Conservation (phyloP, 2,888 invertebrate species). For the Deilephila elpenor region DNA sequence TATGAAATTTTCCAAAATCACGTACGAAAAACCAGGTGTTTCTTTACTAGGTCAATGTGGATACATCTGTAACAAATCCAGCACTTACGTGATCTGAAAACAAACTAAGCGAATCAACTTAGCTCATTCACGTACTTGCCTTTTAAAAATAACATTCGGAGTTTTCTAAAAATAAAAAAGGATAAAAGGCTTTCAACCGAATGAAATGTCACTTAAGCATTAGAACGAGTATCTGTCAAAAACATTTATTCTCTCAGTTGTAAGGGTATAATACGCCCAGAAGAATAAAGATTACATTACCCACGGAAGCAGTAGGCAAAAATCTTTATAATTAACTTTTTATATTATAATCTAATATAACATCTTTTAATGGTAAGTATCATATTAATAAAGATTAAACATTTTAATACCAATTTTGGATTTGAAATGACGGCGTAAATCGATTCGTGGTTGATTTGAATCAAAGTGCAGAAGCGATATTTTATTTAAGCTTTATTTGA, state of each 20-base stretch:
- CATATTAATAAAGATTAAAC: background rate
- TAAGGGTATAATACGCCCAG: conserved; percentile 18
- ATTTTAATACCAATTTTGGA: background rate
- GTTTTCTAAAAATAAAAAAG: background rate
- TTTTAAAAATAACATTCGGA: conserved; percentile 5
- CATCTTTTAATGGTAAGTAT: background rate
- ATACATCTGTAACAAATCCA: conserved; percentile 9
- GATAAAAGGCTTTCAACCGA: conserved; percentile 25
- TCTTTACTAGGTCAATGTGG: background rate
- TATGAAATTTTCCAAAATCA: background rate
- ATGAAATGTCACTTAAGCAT: conserved; percentile 23
- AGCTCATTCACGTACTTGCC: background rate
- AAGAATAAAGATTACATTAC: conserved; percentile 16
- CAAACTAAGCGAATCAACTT: background rate
- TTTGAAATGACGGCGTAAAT: conserved; percentile 1
- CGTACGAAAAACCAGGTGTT: background rate
- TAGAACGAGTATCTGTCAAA: conserved; percentile 25
- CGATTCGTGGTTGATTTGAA: background rate
- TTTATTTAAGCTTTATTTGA: background rate
- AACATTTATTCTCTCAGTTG: conserved; percentile 10
- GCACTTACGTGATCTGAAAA: conserved; percentile 16
- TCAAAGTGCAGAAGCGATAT: conserved; percentile 5
- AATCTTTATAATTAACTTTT: background rate
- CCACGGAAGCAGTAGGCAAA: conserved; percentile 25
- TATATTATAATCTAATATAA: background rate